Evolutionary conservation across 2,113 vertebrate genomes (phyloP), one percentile per base, ranked within the genome.

Genomic region (Brachypodius melanocephalos): DNA sequence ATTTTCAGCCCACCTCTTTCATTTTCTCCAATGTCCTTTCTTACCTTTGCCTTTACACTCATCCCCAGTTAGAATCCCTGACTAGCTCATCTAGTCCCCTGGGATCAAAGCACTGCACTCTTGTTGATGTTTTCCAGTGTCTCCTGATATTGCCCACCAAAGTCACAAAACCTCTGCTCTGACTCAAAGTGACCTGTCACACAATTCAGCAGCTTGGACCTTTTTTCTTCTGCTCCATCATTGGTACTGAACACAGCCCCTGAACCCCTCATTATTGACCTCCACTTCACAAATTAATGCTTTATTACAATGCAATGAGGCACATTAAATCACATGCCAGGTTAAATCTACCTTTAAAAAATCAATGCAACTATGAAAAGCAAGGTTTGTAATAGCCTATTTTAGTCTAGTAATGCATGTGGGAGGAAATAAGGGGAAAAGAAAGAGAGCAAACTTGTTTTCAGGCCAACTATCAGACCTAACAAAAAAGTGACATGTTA

Each of bases 361-460:
- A 86, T 73, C 86, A 76, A 83, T 69, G 31, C 12, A 69, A 15
- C 19, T 69, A 28, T 19, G 42, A 86, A 86, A 69, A 90, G 4
- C 9, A 42, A 79, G 8, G 36, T 57, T 78, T 63, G 8, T 18
- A 75, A 75, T 8, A n/a, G 19, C 9, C 45, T 63, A 43, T 55
- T 20, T 57, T 36, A 46, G 22, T 25, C 52, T 28, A 68, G 14
- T 42, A 82, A 51, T 31, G 36, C 16, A 83, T 8, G 18, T 22
- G 6, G 32, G 2, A 2, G 5, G 0, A 8, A 16, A 21, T 28
- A n/a, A 4, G 2, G 6, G 13, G 3, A 4, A 28, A 19, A 49
- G 18, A 49, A 31, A 28, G 5, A 52, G 5, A 21, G 1, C 3
- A 91, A 86, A 58, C 3, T 3, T 48, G 15, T 22, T 93, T 85